Base-by-base conservation (phyloP, 92 coral and sea anemone genomes). In the Desmophyllum pertusum region DNA sequence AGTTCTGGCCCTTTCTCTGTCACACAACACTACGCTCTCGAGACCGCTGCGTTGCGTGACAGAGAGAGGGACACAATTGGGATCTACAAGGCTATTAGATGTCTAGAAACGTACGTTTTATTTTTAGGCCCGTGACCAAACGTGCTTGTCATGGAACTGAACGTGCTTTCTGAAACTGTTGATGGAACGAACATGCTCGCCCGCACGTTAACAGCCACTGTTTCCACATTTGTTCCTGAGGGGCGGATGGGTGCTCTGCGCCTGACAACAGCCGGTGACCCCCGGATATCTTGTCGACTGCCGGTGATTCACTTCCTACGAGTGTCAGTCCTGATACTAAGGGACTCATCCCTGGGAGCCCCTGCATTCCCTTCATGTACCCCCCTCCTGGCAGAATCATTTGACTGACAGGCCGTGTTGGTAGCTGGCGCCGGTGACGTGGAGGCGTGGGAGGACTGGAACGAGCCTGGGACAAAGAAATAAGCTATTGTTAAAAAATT, bases 401-500 rank as follows among this genome's bases (percentile, higher is more conserved):
- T 88, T 94, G 98, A 79, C 95, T 91, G 83, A 91, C 95, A 18
- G 93, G 98, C 35, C 96, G 88, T 27, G 87, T 42, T 6, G 92
- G 96, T 65, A 95, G 62, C 40, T 77, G 84, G 37, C 95, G 96
- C 40, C 94, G 93, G 79, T 93, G 98, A 41, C 96, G 95, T 67
- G 97, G 98, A 43, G 94, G 95, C n/a, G 94, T 93, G 17, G 94
- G 93, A 46, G 95, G 98, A 61, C 88, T 88, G 79, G 91, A 43
- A 14, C 76, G 83, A 64, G 82, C 83, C 93, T 90, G 66, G 40
- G 68, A 53, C 2, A 31, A 61, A 64, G 42, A 50, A 78, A 62
- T 59, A 46, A 51, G 45, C 27, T 25, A 62, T 25, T 5, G 33
- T 29, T 48, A 1, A 14, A 48, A 48, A 46, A 46, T 10, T 9